Base-by-base conservation (phyloP, 2,113 vertebrate genomes). In the Dasypus novemcinctus region DNA sequence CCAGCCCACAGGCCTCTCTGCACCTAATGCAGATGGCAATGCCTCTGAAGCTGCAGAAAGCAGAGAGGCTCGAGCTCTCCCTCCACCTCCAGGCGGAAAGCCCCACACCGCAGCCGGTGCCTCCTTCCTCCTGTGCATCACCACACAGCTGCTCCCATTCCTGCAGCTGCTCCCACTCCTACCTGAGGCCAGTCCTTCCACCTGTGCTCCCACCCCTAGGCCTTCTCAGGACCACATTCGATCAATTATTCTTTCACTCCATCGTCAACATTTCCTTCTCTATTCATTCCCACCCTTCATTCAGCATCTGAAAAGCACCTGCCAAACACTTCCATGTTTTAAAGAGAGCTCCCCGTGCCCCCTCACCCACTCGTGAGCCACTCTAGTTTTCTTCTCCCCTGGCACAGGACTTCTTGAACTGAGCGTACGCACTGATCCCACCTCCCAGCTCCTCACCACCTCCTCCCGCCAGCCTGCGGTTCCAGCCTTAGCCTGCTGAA, bases 21-120 rank as follows among this genome's bases (percentile, higher is more conserved):
- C 2, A 43, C 36, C 69, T 66, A 14, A 0, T 14, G 33, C 6
- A 33, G 36, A 74, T 15, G 69, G n/a, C 4, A 12, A 23, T 9
- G 15, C 7, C 66, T 68, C n/a, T n/a, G 11, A 66, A 79, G 0
- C 20, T 36, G 36, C 20, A 21, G 41, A 57, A 8, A 23, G 82
- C 7, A 15, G 2, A 0, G 25, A 2, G 0, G 43, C 23, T 20
- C 46, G 18, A 41, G 23, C 25, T n/a, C 57, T 12, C 11, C 36
- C 49, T 90, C 10, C 15, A 21, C 33, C 29, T 68, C 29, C 72
- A 31, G 1, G 33, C 46, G 68, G 5, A n/a, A 13, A 57, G 49
- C 13, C n/a, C 59, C 11, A 57, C 76, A 75, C 59, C 33, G 4
- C 7, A 17, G 18, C 46, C 61, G 5, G 36, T 6, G 0, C 18